phyloP scores from a whole-genome alignment of 1,140 invertebrate genomes.

The Drosophila azteca region DNA sequence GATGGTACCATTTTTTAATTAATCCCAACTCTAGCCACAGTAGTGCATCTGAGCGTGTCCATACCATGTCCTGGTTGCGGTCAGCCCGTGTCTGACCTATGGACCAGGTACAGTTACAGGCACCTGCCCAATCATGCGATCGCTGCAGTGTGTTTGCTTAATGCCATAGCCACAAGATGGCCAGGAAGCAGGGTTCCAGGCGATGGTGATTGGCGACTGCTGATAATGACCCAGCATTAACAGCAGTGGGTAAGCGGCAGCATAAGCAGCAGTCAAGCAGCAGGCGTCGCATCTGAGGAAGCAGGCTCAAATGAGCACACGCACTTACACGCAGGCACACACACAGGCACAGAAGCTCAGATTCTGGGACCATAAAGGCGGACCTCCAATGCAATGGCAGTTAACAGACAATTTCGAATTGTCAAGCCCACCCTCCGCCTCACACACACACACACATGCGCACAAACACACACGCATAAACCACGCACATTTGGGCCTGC shows the following conservation, averaged over 20 bases:
- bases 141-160: constrained; percentile 28
- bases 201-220: neutral
- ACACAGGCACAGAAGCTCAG: neutral
- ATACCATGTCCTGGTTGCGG: neutral
- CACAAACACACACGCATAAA: constrained; percentile 38
- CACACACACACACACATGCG: constrained; percentile 17
- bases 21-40: neutral
- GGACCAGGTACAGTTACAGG: no score
- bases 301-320: constrained; percentile 27
- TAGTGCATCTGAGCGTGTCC: neutral
- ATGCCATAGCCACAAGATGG: constrained; percentile 25
- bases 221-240: constrained; percentile 43
- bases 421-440: constrained; percentile 17
- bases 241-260: constrained; percentile 20
- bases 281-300: constrained; percentile 22
- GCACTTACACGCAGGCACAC: no score
- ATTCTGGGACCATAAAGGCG: neutral
- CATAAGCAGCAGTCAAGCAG: constrained; percentile 25
- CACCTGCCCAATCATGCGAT: constrained; percentile 33
- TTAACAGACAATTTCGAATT: constrained; percentile 67
- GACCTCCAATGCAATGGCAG: constrained; percentile 14
- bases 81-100: neutral
- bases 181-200: neutral
- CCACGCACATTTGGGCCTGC: constrained; percentile 61
- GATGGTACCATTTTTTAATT: neutral